Percentiles rank a stretch among this genome's conserved stretches.
Evolutionary conservation across 2,888 invertebrate species (phyloP).

Genomic region (Shargacucullia verbasci): DNA sequence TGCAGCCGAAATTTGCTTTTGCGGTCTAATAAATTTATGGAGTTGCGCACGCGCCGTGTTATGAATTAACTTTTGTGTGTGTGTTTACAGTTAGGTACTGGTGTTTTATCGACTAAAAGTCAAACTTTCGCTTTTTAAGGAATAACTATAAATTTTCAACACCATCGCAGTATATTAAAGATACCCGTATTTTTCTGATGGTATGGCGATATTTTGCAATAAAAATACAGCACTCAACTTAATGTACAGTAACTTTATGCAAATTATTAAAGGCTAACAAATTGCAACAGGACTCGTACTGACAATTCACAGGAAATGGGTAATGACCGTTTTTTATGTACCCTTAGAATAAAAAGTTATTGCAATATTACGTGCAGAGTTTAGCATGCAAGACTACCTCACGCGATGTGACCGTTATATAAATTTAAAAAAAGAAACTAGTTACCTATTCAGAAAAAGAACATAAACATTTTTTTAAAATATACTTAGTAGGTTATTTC

Average conservation of each 20-base stretch:
- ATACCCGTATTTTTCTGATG: too few species aligned
- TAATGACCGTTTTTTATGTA: conserved; percentile 43
- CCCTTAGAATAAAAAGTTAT: conserved; percentile 34
- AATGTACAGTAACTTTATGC: too few species aligned
- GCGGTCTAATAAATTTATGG: conserved; percentile 48
- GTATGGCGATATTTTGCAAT: too few species aligned
- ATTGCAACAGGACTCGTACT: too few species aligned
- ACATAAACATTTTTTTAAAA: background rate
- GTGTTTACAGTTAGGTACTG: background rate
- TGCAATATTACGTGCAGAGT: conserved; percentile 39
- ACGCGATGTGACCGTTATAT: conserved; percentile 42
- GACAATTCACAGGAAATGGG: too few species aligned
- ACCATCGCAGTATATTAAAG: too few species aligned
- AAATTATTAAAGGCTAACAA: too few species aligned
- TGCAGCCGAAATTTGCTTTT: conserved; percentile 29
- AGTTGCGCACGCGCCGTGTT: background rate
- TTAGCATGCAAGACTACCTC: conserved; percentile 40
- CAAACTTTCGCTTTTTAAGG: too few species aligned
- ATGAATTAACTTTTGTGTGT: background rate
- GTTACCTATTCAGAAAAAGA: conserved; percentile 9
- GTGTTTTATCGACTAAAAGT: too few species aligned
- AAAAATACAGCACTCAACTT: too few species aligned
- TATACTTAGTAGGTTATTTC: background rate
- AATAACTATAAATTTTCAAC: too few species aligned
- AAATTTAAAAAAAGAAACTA: conserved; percentile 19